phyloP scores from a whole-genome alignment of 64 coral and sea anemone genomes.

The Stichodactyla helianthus region DNA sequence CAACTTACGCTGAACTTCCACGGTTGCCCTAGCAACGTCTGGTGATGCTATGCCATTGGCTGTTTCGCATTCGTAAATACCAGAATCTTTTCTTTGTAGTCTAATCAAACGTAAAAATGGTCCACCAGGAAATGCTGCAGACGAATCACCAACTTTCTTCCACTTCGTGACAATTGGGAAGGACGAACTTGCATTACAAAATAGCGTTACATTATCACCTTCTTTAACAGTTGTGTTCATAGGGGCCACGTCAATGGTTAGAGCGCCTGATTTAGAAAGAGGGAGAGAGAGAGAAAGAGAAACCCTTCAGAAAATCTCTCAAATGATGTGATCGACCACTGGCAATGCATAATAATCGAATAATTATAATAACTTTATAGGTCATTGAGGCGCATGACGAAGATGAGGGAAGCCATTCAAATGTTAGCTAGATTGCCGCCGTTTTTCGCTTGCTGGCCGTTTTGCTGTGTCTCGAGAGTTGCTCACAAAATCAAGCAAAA shows the following conservation, averaged over 20 bases:
- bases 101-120: slow-evolving; percentile 15
- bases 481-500: no score
- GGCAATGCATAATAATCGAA: no score
- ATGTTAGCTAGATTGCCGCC: no score
- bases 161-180: not conserved
- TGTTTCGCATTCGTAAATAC: slow-evolving; percentile 41
- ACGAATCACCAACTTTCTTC: slow-evolving; percentile 27
- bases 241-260: slow-evolving; percentile 25
- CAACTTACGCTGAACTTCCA: slow-evolving; percentile 32
- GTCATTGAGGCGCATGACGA: no score
- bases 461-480: no score
- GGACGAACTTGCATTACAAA: slow-evolving; percentile 35
- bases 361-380: no score
- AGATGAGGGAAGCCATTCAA: no score
- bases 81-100: slow-evolving; percentile 10
- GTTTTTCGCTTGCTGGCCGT: no score
- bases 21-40: slow-evolving; percentile 31
- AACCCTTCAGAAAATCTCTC: not conserved
- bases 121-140: not conserved
- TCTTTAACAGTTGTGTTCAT: slow-evolving; percentile 32
- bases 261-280: not conserved
- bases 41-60: slow-evolving; percentile 25
- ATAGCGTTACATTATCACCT: slow-evolving; percentile 9
- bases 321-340: no score
- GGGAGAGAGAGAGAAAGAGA: not conserved